Evolutionary conservation across 2,888 invertebrate species (phyloP), one percentile per base, ranked within the genome.

Genomic region (Brachycybe producta): DNA sequence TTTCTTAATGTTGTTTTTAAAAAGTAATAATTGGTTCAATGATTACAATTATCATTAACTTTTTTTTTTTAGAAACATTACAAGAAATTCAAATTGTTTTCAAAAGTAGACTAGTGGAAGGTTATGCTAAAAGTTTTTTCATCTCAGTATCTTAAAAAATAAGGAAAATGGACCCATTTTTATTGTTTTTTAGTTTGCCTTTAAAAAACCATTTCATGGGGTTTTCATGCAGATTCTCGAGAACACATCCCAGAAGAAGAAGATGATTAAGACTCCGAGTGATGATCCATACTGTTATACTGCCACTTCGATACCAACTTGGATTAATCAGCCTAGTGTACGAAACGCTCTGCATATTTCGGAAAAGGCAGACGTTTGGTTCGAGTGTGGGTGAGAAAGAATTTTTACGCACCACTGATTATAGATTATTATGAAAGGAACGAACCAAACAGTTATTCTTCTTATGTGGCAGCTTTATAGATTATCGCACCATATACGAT

Each of bases 311-410:
- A 13, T 57, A 2, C 49, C 35, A 15, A 54, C 54, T 8, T 59
- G 50, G 28, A 27, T 59, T 15, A 58, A 58, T 34, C 54, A 53
- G 23, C 32, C 40, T 5, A 44, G 52, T 15, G 60, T 60, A 15
- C 50, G 59, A 42, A 11, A 52, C 13, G 56, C 58, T 38, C 48
- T 60, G 17, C 59, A 60, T 36, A 59, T 60, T 39, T 57, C 58
- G 5, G 23, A 41, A 15, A 11, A 38, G 32, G 56, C 57, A n/a
- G 56, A 53, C 21, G 40, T 30, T 8, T 59, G 59, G 59, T 50
- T 52, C 13, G 44, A 53, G 15, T 60, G 60, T 52, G 56, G 55
- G 58, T 57, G 39, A 30, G 48, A 13, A 23, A 19, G 5, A 7
- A 7, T 7, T 24, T 21, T 19, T 7, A 19, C 24, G 5, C n/a